A percentile compares a stretch with the other conserved stretches of the same genome.
phyloP scores from a whole-genome alignment of 2,888 invertebrate genomes.

The Apodemia hepburni region DNA sequence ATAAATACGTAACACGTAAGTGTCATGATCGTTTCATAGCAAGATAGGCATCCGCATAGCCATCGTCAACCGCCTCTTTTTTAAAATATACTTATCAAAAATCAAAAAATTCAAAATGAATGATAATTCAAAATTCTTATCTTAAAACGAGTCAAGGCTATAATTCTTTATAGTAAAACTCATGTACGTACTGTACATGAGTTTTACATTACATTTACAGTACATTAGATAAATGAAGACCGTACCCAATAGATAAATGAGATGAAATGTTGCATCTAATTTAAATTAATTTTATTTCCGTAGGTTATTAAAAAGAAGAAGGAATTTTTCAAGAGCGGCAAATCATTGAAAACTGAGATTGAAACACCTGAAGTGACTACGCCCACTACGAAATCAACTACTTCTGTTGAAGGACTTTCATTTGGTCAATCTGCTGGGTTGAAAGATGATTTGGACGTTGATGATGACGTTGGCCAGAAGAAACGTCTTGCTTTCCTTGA shows the following conservation, averaged over 20 bases:
- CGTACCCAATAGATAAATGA: background rate
- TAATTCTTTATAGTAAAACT: too few species aligned
- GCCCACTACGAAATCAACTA: slow-evolving; percentile 26
- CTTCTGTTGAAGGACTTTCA: slow-evolving; percentile 82
- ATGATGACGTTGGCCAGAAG: slow-evolving; percentile 90
- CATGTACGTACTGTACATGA: too few species aligned
- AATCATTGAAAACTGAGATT: slow-evolving; percentile 49
- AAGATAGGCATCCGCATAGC: too few species aligned
- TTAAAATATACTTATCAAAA: too few species aligned
- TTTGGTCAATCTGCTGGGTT: slow-evolving; percentile 86
- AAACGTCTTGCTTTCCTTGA: slow-evolving; percentile 93
- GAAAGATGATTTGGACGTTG: slow-evolving; percentile 90
- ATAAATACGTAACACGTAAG: too few species aligned
- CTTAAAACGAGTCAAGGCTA: too few species aligned
- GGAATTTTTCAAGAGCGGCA: slow-evolving; percentile 85
- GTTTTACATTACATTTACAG: too few species aligned
- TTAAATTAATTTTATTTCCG: background rate
- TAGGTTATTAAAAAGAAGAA: slow-evolving; percentile 87
- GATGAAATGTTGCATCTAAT: background rate
- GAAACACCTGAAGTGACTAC: slow-evolving; percentile 37
- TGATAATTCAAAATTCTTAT: too few species aligned
- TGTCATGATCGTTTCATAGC: too few species aligned
- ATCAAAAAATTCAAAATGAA: too few species aligned
- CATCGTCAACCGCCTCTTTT: too few species aligned
- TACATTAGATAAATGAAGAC: too few species aligned